These are phyloP conservation scores for Anthonomus grandis DNA, from an alignment of 1,140 invertebrate genomes.

Conservation along the genomic window DNA sequence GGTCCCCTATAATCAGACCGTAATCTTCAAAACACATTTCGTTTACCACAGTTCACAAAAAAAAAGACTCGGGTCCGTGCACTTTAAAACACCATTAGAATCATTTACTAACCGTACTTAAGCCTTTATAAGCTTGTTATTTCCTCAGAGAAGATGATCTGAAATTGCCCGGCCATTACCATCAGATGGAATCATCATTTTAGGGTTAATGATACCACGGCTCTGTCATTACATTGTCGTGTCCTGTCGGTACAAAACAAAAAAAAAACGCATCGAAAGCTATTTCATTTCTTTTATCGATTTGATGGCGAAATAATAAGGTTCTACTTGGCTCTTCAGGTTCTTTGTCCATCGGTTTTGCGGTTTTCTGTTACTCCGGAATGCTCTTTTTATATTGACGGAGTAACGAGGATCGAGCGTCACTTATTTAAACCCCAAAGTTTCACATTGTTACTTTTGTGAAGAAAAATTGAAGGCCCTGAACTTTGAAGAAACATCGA, in stretches of 20 bases:
- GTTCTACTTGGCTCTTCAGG: too few species aligned
- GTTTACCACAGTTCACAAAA: too few species aligned
- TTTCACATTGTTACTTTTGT: too few species aligned
- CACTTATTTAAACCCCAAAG: too few species aligned
- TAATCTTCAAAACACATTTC: slow-evolving; percentile 23
- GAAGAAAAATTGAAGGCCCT: too few species aligned
- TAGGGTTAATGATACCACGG: slow-evolving; percentile 14
- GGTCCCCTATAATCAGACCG: slow-evolving; percentile 13
- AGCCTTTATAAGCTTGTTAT: slow-evolving; percentile 19
- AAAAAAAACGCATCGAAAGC: slow-evolving; percentile 20
- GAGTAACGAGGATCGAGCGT: too few species aligned
- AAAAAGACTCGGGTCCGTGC: slow-evolving; percentile 17
- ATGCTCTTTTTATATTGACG: too few species aligned
- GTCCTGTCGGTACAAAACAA: slow-evolving; percentile 3
- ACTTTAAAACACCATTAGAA: slow-evolving; percentile 25
- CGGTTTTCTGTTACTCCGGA: too few species aligned
- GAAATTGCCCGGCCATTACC: slow-evolving; percentile 21
- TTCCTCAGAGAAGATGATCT: slow-evolving; percentile 14
- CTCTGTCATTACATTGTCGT: slow-evolving; percentile 20
- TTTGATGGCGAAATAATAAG: slow-evolving; percentile 26
- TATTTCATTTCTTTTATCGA: slow-evolving; percentile 27
- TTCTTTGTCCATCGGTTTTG: too few species aligned
- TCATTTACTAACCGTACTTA: slow-evolving; percentile 22
- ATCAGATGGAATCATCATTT: slow-evolving; percentile 19
- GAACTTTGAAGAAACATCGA: too few species aligned